These are phyloP conservation scores for Cavia porcellus DNA, from an alignment of 2,113 vertebrate species.

Conservation along the genomic window DNA sequence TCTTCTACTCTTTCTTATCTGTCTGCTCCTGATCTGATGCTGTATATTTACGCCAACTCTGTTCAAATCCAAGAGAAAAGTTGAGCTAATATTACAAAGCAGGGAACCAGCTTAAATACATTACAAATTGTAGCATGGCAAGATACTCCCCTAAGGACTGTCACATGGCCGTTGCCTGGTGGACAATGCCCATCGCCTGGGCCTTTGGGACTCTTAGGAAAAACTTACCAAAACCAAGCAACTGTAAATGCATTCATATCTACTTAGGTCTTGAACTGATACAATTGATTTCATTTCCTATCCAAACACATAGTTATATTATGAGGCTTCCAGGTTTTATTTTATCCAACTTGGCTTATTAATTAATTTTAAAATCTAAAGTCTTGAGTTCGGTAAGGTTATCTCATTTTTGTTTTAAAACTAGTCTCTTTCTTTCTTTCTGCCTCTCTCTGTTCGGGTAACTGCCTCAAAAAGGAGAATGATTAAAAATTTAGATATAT, in stretches of 20 bases:
- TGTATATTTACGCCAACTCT: not conserved
- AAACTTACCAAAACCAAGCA: not conserved
- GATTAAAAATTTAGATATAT: not conserved
- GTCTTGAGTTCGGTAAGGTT: not conserved
- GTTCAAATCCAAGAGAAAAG: conserved; percentile 33
- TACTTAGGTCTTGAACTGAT: not conserved
- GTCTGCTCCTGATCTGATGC: not conserved
- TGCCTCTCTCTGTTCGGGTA: not conserved
- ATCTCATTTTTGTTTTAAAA: not conserved
- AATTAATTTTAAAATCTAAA: conserved; percentile 14
- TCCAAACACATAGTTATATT: not conserved
- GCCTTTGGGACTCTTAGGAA: conserved; percentile 47
- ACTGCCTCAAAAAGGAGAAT: not conserved
- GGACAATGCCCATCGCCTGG: conserved; percentile 45
- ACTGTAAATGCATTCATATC: not conserved
- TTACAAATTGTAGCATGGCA: conserved; percentile 1
- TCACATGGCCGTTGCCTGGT: conserved; percentile 48
- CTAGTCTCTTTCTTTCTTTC: not conserved
- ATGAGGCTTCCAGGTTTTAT: not conserved
- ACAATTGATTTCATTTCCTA: not conserved
- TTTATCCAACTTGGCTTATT: not conserved
- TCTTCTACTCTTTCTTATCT: not conserved
- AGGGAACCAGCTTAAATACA: conserved; percentile 9
- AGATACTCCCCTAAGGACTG: not conserved
- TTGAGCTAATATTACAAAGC: conserved; percentile 28